Evolutionary conservation across 1,140 invertebrate genomes (phyloP), one percentile per base, ranked within the genome.

Genomic region (Thaumatotibia leucotreta): DNA sequence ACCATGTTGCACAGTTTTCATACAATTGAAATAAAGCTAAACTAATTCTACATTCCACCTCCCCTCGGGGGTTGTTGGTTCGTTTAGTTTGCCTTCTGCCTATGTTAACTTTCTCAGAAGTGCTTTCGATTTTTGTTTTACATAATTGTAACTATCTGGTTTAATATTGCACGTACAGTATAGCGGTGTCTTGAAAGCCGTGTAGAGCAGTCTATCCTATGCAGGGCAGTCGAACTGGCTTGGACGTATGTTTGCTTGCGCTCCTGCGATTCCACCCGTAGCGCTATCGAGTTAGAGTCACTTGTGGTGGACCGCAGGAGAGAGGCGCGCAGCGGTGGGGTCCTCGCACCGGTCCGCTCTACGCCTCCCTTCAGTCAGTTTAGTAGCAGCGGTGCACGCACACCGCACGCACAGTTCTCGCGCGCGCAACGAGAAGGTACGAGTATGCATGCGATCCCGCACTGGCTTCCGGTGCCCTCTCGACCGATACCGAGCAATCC

Each of bases 371-470:
- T 76, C 76, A 81, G 76, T 80, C 77, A 80, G 85, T 83, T 78
- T 79, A 88, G 86, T 88, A 80, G 74, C 80, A 83, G 88, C 86
- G 86, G 88, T 89, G 88, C 88, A 88, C 86, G 86, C 85, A 88
- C 85, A 73, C 88, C 86, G 85, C 84, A 90, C 86, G 86, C 86
- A 67, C 65, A 90, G 88, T 86, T 88, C 86, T 88, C 86, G 88
- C 85, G 86, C 83, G 82, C 86, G 82, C 82, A 77, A 82, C 84
- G 84, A 88, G 82, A 88, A 89, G 87, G 87, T 89, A 45, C 39
- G 39, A 45, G 35, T 45, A 88, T 81, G 81, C 85, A 79, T 79
- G 76, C 31, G 58, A 52, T 72, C 77, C 75, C 80, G 76, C 79
- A 83, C 73, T 80, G 72, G 82, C 80, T 89, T 89, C 87, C 87